phyloP scores from a whole-genome alignment of 2,888 invertebrate species.

The Parasteatoda lunata region DNA sequence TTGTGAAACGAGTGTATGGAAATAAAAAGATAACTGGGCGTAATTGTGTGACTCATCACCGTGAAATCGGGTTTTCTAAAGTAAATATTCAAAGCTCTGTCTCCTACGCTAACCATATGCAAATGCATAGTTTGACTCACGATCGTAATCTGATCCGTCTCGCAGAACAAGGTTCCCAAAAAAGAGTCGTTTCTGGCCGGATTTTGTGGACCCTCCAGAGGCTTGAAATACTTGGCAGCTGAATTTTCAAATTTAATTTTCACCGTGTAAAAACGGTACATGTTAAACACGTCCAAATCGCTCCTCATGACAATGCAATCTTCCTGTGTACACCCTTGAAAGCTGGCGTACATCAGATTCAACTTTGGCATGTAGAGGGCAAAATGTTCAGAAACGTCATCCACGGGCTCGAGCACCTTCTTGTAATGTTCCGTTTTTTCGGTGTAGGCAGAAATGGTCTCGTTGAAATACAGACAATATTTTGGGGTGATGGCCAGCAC shows the following conservation, averaged over 20 bases:
- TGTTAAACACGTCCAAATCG: conserved; percentile 9
- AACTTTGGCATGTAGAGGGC: conserved; percentile 1
- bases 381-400: conserved; percentile 8
- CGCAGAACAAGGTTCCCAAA: conserved; percentile 33
- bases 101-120: no score
- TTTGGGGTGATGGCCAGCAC: conserved; percentile 17
- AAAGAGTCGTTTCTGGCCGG: conserved; percentile 10
- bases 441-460: conserved; percentile 25
- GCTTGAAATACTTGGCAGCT: conserved; percentile 1
- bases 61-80: conserved; percentile 30
- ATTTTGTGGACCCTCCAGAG: background rate
- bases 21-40: conserved; percentile 9
- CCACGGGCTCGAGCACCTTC: background rate
- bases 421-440: conserved; percentile 8
- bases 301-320: conserved; percentile 12
- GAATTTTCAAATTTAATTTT: background rate
- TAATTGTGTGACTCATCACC: background rate
- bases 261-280: conserved; percentile 20
- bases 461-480: conserved; percentile 35
- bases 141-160: no score
- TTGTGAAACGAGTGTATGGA: no score
- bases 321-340: conserved; percentile 35
- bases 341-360: conserved; percentile 17
- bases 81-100: no score
- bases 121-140: no score